phyloP scores from a whole-genome alignment of 2,797 vertebrate genomes.

The Pangasius larnaudii region DNA sequence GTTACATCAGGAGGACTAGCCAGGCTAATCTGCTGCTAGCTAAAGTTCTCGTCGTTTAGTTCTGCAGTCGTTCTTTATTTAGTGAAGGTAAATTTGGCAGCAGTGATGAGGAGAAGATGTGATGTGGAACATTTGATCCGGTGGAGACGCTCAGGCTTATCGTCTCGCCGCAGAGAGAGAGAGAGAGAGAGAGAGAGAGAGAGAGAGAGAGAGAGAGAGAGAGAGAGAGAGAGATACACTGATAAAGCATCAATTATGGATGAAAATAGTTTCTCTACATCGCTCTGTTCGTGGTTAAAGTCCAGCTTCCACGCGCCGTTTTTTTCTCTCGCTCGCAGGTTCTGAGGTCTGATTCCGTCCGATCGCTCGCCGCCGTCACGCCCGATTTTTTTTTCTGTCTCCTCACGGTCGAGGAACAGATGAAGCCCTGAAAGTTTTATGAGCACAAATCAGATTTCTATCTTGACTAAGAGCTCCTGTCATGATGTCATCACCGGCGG shows the following conservation, averaged over 20 bases:
- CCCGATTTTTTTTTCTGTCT: background rate
- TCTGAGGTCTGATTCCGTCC: background rate
- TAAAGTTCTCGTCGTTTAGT: background rate
- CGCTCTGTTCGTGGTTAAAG: constrained; percentile 9
- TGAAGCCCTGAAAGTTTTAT: constrained; percentile 66
- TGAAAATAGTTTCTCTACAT: constrained; percentile 57
- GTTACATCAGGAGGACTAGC: background rate
- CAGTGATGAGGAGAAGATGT: background rate
- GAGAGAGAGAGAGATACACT: constrained; percentile 42
- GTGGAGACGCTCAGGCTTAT: constrained; percentile 47
- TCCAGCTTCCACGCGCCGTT: background rate
- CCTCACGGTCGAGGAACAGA: constrained; percentile 28
- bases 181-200: no score
- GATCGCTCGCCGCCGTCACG: background rate
- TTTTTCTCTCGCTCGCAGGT: background rate
- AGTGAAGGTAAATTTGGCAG: background rate
- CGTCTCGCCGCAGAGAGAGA: constrained; percentile 45
- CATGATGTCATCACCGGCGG: constrained; percentile 61
- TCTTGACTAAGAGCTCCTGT: constrained; percentile 55
- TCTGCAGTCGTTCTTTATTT: background rate
- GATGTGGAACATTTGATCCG: background rate
- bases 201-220: no score
- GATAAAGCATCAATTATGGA: constrained; percentile 66
- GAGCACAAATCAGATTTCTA: constrained; percentile 64
- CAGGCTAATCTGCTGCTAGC: background rate